phyloP scores from a whole-genome alignment of 2,113 vertebrate genomes.

The Rhea americana region DNA sequence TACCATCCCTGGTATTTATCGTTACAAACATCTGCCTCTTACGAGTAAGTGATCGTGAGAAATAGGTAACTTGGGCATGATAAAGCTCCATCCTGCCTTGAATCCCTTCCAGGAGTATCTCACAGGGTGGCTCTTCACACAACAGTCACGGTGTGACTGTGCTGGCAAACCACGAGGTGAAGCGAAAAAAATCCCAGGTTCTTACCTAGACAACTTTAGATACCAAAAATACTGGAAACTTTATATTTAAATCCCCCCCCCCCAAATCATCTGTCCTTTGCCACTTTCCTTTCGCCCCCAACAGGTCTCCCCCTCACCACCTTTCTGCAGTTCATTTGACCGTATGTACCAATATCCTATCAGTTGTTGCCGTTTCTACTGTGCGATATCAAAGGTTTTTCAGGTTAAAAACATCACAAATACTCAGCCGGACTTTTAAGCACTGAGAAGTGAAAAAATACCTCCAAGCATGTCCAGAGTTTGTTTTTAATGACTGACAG shows the following conservation, averaged over 20 bases:
- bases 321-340: not conserved
- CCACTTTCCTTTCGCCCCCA: not conserved
- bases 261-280: not conserved
- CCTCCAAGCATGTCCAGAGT: accelerated
- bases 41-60: not conserved
- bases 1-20: not conserved
- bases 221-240: not conserved
- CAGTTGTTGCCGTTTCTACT: not conserved
- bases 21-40: not conserved
- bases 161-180: accelerated
- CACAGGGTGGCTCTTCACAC: not conserved
- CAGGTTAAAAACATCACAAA: not conserved
- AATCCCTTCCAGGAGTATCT: not conserved
- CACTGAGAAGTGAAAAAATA: accelerated
- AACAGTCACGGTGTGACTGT: accelerated
- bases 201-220: not conserved
- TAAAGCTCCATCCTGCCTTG: not conserved
- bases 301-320: not conserved
- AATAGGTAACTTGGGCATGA: accelerated
- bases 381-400: accelerated
- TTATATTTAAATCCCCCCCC: not conserved
- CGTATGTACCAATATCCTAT: accelerated
- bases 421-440: accelerated
- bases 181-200: not conserved
- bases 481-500: not conserved